Percentiles rank a stretch among this genome's conserved stretches.
These are phyloP conservation scores for Pagrus major DNA, from an alignment of 2,113 vertebrate species.

Conservation along the genomic window DNA sequence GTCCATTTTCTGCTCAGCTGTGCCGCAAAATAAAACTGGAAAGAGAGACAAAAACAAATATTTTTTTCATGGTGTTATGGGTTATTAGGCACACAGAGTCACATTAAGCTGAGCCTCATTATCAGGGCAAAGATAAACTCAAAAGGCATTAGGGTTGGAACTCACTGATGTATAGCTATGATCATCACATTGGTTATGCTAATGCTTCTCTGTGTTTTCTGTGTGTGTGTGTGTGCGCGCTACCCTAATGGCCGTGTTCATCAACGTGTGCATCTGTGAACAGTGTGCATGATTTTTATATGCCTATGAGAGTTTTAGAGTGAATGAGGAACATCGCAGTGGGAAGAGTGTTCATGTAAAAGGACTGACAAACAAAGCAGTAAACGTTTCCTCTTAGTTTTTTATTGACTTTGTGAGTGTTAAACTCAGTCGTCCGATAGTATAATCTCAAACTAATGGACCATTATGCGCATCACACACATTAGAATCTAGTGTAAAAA, in stretches of 20 bases:
- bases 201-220: slow-evolving; percentile 58
- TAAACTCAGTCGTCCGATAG: slow-evolving; percentile 32
- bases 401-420: slow-evolving; percentile 7
- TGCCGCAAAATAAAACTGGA: slow-evolving; percentile 54
- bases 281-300: neutral
- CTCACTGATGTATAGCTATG: slow-evolving; percentile 64
- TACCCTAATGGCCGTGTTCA: slow-evolving; percentile 31
- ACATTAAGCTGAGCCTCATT: slow-evolving; percentile 76
- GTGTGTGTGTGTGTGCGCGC: slow-evolving; percentile 21
- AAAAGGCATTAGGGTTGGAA: slow-evolving; percentile 62
- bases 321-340: neutral
- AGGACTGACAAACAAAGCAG: slow-evolving; percentile 23
- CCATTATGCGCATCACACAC: slow-evolving; percentile 53
- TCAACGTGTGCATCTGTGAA: neutral
- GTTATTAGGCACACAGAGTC: slow-evolving; percentile 74
- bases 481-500: slow-evolving; percentile 51
- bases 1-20: slow-evolving; percentile 63
- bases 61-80: slow-evolving; percentile 57
- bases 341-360: slow-evolving; percentile 6
- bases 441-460: slow-evolving; percentile 54
- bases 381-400: slow-evolving; percentile 40
- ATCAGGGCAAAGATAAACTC: slow-evolving; percentile 61
- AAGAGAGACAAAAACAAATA: slow-evolving; percentile 60
- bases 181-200: slow-evolving; percentile 66
- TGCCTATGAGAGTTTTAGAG: neutral